These are phyloP conservation scores for Acanthochromis polyacanthus DNA, from an alignment of 2,113 vertebrate species.

Conservation along the genomic window DNA sequence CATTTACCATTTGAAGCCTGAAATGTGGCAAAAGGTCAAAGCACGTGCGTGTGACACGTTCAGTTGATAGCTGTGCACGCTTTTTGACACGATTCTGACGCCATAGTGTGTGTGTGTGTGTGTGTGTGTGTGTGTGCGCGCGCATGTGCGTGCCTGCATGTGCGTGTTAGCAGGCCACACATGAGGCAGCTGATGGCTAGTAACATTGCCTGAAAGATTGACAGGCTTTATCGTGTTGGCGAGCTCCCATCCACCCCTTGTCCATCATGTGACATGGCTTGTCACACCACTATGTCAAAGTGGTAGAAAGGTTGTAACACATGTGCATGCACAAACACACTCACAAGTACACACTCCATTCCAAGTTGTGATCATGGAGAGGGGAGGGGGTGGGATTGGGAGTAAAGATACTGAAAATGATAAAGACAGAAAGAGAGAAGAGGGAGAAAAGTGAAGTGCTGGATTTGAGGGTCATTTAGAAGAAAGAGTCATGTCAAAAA, in stretches of 20 bases:
- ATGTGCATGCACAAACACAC: not conserved
- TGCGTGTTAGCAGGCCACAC: slow-evolving; percentile 39
- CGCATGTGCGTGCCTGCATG: slow-evolving; percentile 3
- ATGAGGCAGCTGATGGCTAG: slow-evolving; percentile 40
- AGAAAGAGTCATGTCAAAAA: slow-evolving; percentile 63
- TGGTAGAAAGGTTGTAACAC: slow-evolving; percentile 34
- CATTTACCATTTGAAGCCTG: no score
- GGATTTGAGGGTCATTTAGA: slow-evolving; percentile 67
- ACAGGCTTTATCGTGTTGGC: slow-evolving; percentile 70
- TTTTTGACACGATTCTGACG: no score
- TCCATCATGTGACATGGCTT: slow-evolving; percentile 72
- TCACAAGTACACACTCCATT: slow-evolving; percentile 33
- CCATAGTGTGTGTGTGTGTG: slow-evolving; percentile 13
- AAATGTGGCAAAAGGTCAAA: no score
- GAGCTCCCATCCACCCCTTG: slow-evolving; percentile 64
- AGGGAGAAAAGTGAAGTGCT: slow-evolving; percentile 62
- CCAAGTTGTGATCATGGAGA: slow-evolving; percentile 58
- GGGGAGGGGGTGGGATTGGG: not conserved
- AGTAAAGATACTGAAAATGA: slow-evolving; percentile 39
- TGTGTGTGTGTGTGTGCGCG: slow-evolving; percentile 9
- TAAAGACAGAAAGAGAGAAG: slow-evolving; percentile 11
- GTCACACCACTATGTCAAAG: slow-evolving; percentile 77
- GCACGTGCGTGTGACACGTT: no score
- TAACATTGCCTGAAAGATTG: slow-evolving; percentile 60
- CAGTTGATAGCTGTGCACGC: no score